Conservation (phyloP, 1,140 invertebrate genomes). For the Elysia chlorotica region DNA sequence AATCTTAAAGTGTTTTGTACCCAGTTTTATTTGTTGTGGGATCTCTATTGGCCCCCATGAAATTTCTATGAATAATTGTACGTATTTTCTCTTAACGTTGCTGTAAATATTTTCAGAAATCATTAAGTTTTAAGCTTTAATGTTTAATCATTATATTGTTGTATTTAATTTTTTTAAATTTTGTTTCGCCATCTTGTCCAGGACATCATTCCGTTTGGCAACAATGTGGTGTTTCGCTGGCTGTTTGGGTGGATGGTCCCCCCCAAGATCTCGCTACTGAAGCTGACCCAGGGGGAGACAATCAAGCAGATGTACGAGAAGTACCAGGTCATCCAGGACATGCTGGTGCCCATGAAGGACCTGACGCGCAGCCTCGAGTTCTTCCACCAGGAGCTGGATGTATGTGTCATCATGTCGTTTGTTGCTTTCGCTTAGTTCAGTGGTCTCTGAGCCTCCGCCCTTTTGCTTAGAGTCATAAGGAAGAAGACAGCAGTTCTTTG, state of each 20-base stretch:
- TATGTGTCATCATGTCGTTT: conserved; percentile 48
- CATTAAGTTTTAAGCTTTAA: too few species aligned
- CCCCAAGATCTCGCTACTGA: conserved; percentile 81
- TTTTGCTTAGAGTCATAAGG: too few species aligned
- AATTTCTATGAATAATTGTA: background rate
- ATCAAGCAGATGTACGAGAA: conserved; percentile 78
- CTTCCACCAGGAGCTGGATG: conserved; percentile 75
- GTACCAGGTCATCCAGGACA: conserved; percentile 78
- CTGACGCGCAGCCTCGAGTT: conserved; percentile 69
- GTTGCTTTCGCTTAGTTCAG: background rate
- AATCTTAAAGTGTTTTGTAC: too few species aligned
- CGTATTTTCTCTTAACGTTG: too few species aligned
- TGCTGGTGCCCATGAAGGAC: conserved; percentile 75
- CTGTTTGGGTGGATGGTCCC: conserved; percentile 82
- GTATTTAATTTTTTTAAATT: background rate
- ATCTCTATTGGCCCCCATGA: background rate
- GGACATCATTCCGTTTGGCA: conserved; percentile 88
- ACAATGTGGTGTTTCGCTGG: conserved; percentile 75
- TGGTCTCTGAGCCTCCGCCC: too few species aligned
- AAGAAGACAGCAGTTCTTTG: too few species aligned
- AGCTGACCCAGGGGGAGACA: conserved; percentile 78
- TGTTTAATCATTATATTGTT: background rate
- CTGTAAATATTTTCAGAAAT: too few species aligned
- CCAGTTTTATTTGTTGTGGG: background rate
- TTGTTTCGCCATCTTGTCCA: conserved; percentile 47